Conservation (phyloP, 2,888 invertebrate genomes). For the Antheraea assamensis region DNA sequence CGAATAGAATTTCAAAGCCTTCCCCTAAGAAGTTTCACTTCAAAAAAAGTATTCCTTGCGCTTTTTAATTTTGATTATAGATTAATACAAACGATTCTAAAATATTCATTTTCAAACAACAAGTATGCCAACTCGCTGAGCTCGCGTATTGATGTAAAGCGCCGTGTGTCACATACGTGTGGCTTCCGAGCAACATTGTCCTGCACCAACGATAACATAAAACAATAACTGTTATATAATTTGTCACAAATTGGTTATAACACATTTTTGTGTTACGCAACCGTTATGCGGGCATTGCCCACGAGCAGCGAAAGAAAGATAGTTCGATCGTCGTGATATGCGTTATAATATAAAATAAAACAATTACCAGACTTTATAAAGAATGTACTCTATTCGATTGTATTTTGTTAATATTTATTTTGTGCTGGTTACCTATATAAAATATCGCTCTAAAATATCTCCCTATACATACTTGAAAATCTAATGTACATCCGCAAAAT, state of each 20-base stretch:
- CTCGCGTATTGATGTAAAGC: not conserved
- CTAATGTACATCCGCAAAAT: too few species aligned
- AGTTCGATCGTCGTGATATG: not conserved
- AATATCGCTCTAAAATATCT: too few species aligned
- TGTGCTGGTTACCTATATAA: too few species aligned
- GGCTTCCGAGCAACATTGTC: slow-evolving; percentile 17
- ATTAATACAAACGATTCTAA: not conserved
- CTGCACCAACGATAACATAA: slow-evolving; percentile 16
- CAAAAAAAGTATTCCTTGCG: too few species aligned
- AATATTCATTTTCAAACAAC: not conserved
- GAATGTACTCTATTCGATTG: too few species aligned
- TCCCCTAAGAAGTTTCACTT: too few species aligned
- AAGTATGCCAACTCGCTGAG: slow-evolving; percentile 15
- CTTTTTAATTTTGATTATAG: too few species aligned
- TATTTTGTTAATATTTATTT: too few species aligned
- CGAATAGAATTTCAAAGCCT: too few species aligned
- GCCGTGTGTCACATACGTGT: not conserved
- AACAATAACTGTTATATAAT: slow-evolving; percentile 22
- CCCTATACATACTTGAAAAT: too few species aligned
- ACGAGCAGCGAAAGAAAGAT: not conserved
- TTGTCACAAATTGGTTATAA: slow-evolving; percentile 14
- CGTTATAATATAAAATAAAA: not conserved
- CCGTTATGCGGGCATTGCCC: not conserved
- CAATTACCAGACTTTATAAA: too few species aligned
- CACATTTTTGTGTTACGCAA: not conserved